These are phyloP conservation scores for Lepus americanus DNA, from an alignment of 2,113 vertebrate genomes.

Conservation along the genomic window DNA sequence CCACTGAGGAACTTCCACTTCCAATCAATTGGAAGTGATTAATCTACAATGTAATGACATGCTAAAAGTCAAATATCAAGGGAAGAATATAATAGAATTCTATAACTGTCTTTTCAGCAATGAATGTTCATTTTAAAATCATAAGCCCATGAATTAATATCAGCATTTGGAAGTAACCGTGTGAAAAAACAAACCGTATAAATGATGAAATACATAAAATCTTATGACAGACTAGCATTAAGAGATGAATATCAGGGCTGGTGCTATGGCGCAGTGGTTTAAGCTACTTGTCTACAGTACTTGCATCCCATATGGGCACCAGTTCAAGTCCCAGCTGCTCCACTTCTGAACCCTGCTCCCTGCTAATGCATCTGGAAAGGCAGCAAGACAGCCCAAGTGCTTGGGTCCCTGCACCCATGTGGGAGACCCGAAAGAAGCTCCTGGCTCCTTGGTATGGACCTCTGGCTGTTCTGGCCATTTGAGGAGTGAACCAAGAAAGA, in stretches of 20 bases:
- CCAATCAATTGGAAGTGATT: not conserved
- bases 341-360: too few species aligned
- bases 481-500: too few species aligned
- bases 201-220: not conserved
- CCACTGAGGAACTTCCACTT: not conserved
- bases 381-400: too few species aligned
- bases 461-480: too few species aligned
- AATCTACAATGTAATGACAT: not conserved
- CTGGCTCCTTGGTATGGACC: too few species aligned
- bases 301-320: too few species aligned
- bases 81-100: not conserved
- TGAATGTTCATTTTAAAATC: conserved; percentile 9
- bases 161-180: not conserved
- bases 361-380: too few species aligned
- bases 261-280: too few species aligned
- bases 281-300: too few species aligned
- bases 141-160: not conserved
- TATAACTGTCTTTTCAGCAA: not conserved
- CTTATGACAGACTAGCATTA: not conserved
- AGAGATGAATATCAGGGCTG: not conserved
- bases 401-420: too few species aligned
- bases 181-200: not conserved
- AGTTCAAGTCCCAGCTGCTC: too few species aligned
- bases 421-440: too few species aligned
- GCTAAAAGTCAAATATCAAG: not conserved